Percentiles rank a stretch among this genome's conserved stretches.
These are phyloP conservation scores for Peromyscus eremicus DNA, from an alignment of 2,797 vertebrate genomes.

Conservation along the genomic window DNA sequence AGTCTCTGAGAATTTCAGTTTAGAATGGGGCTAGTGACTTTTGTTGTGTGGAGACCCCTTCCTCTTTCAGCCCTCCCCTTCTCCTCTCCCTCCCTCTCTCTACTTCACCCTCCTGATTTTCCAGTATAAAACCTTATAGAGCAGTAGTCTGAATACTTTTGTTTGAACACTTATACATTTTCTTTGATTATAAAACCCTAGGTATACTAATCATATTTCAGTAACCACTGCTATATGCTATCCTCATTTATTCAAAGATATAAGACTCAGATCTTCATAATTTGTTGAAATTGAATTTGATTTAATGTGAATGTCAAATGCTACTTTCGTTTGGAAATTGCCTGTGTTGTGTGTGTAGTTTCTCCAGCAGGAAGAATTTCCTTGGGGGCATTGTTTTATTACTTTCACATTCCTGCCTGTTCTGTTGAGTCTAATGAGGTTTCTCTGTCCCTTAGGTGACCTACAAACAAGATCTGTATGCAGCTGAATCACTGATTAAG, in stretches of 20 bases:
- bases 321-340: slow-evolving; percentile 83
- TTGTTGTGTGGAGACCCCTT: not conserved
- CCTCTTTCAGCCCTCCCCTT: not conserved
- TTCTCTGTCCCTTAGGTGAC: slow-evolving; percentile 94
- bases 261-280: slow-evolving; percentile 39
- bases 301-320: slow-evolving; percentile 67
- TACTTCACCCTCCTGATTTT: not conserved
- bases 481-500: slow-evolving; percentile 97
- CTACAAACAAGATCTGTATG: slow-evolving; percentile 96
- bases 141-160: not conserved
- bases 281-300: slow-evolving; percentile 66
- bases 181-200: slow-evolving; percentile 24
- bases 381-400: slow-evolving; percentile 84
- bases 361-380: slow-evolving; percentile 82
- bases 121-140: not conserved
- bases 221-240: slow-evolving; percentile 16
- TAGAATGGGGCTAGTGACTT: slow-evolving; percentile 32
- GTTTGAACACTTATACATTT: slow-evolving; percentile 2
- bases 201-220: slow-evolving; percentile 51
- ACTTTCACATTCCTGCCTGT: slow-evolving; percentile 85
- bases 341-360: slow-evolving; percentile 80
- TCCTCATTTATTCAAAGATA: slow-evolving; percentile 59
- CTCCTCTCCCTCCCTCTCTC: not conserved
- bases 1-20: slow-evolving; percentile 47
- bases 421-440: slow-evolving; percentile 86